Conservation (phyloP, 2,888 invertebrate genomes). For the Barypeithes pellucidus region DNA sequence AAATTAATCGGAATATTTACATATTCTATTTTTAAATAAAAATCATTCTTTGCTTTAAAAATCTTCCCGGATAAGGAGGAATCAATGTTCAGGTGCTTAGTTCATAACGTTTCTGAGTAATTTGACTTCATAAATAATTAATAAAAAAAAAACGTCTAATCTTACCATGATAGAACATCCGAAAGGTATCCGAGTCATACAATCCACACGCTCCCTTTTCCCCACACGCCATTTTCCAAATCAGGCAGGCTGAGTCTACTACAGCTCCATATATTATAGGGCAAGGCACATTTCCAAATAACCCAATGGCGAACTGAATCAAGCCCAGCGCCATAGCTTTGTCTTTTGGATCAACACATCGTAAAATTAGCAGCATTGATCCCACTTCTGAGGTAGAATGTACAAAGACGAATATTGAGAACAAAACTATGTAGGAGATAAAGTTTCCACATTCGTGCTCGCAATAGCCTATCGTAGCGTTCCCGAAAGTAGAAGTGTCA, state of each 20-base stretch:
- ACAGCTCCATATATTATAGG: slow-evolving; percentile 95
- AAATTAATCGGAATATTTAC: neutral
- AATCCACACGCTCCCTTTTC: slow-evolving; percentile 88
- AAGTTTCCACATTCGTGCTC: slow-evolving; percentile 85
- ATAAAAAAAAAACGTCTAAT: neutral
- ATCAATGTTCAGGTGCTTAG: too few species aligned
- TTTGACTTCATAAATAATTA: too few species aligned
- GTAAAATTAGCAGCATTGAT: slow-evolving; percentile 89
- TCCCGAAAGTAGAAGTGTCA: slow-evolving; percentile 65
- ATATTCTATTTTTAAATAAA: too few species aligned
- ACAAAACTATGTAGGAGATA: slow-evolving; percentile 85
- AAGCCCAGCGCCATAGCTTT: slow-evolving; percentile 96
- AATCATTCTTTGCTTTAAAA: too few species aligned
- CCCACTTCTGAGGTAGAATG: slow-evolving; percentile 96
- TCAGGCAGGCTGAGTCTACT: slow-evolving; percentile 91
- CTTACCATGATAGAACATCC: slow-evolving; percentile 89
- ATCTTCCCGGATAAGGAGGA: too few species aligned
- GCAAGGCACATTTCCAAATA: slow-evolving; percentile 95
- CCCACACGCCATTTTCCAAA: slow-evolving; percentile 88
- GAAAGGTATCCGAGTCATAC: slow-evolving; percentile 88
- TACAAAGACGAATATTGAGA: slow-evolving; percentile 91
- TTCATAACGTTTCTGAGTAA: too few species aligned
- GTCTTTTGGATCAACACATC: slow-evolving; percentile 93
- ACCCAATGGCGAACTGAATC: slow-evolving; percentile 93
- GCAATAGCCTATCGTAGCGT: slow-evolving; percentile 86